These are phyloP conservation scores for Lobophora halterata DNA, from an alignment of 2,888 invertebrate genomes.

Conservation along the genomic window DNA sequence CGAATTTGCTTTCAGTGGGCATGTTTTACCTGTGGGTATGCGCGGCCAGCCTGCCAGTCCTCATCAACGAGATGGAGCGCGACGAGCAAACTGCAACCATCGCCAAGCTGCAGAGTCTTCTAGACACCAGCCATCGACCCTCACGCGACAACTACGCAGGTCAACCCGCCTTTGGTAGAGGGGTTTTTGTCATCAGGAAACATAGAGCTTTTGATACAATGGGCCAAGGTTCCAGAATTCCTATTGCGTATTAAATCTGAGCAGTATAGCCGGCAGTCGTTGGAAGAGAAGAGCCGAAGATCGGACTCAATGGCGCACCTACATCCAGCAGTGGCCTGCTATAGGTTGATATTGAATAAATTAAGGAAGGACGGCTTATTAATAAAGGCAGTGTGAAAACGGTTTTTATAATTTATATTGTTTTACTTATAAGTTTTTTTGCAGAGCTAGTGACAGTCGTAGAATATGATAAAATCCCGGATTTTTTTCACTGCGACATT, in stretches of 20 bases:
- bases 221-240: slow-evolving; percentile 15
- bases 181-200: slow-evolving; percentile 29
- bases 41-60: slow-evolving; percentile 61
- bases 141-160: slow-evolving; percentile 17
- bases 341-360: too few relatives aligned
- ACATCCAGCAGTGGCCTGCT: too few relatives aligned
- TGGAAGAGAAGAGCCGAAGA: too few relatives aligned
- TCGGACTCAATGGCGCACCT: too few relatives aligned
- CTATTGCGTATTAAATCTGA: slow-evolving; percentile 14
- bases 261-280: too few relatives aligned
- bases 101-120: slow-evolving; percentile 49
- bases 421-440: too few relatives aligned
- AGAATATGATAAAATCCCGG: too few relatives aligned
- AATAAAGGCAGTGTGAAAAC: too few relatives aligned
- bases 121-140: slow-evolving; percentile 40
- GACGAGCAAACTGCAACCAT: slow-evolving; percentile 64
- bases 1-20: slow-evolving; percentile 55
- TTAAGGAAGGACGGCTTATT: too few relatives aligned
- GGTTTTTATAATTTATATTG: too few relatives aligned
- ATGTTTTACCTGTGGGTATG: slow-evolving; percentile 73
- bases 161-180: slow-evolving; percentile 18
- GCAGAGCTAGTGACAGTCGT: too few relatives aligned
- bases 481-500: too few relatives aligned
- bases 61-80: slow-evolving; percentile 65
- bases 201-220: slow-evolving; percentile 16